A percentile compares a stretch with the other conserved stretches of the same genome.
phyloP scores from a whole-genome alignment of 2,797 vertebrate genomes.

The Myotis planiceps region DNA sequence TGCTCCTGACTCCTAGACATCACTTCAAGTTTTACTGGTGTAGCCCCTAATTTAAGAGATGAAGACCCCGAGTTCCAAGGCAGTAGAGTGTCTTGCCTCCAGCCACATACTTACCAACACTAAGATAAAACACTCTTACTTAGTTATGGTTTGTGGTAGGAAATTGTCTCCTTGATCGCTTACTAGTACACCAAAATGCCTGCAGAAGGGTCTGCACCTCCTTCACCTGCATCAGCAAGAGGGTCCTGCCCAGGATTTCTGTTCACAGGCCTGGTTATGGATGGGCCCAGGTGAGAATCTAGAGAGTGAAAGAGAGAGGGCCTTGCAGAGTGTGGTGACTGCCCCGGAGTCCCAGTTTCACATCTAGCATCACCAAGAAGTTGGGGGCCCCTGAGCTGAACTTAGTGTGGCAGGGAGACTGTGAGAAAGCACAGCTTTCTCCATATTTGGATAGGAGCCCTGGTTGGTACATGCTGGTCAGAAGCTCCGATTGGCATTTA shows the following conservation, averaged over 20 bases:
- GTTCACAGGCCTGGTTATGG: neutral
- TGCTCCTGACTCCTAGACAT: neutral
- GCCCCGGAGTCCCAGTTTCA: neutral
- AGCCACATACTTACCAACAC: neutral
- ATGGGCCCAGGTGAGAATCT: neutral
- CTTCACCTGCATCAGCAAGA: neutral
- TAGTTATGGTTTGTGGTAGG: neutral
- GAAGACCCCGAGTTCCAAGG: neutral
- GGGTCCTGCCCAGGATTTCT: neutral
- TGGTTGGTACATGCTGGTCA: neutral
- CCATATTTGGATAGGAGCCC: accelerated
- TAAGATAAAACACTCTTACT: neutral
- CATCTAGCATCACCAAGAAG: no score
- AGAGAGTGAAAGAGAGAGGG: neutral
- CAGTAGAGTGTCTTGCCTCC: neutral
- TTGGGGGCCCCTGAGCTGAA: neutral
- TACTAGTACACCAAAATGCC: neutral
- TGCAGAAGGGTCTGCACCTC: no score
- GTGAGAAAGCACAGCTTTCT: neutral
- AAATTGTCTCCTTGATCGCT: neutral
- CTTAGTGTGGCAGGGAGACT: neutral
- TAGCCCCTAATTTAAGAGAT: neutral
- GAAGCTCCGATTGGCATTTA: neutral
- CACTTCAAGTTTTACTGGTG: neutral
- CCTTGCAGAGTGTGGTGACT: accelerated